Evolutionary conservation across 2,888 invertebrate genomes (phyloP), one percentile per base, ranked within the genome.

Genomic region (Drosophila anomalata): DNA sequence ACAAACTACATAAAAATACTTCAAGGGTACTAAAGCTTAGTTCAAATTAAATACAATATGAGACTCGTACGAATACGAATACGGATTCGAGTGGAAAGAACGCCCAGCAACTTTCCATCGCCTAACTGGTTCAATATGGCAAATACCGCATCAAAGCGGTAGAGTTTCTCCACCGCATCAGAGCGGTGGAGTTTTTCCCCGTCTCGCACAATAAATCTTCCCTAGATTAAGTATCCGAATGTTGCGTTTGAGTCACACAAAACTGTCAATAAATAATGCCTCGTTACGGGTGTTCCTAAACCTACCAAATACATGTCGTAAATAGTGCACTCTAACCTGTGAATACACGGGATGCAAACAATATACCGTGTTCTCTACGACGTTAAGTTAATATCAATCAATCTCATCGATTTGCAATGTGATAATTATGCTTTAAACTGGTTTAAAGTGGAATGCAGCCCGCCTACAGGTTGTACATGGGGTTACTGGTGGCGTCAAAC

Each of bases 401-500:
- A 84, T 84, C 79, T 87, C 75, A 71, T 81, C 57, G 65, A 74
- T 73, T 86, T 70, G 61, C 73, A 78, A 58, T 67, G 52, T 81
- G 79, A 82, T 84, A 85, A 83, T 59, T 66, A 72, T 8, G 50
- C 51, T 20, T 66, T 11, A 14, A 71, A 68, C 76, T 69, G 66
- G 69, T 55, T 77, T 42, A 72, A 84, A 75, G 63, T 52, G 60
- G 58, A 75, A 68, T 76, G 51, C 41, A 42, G 20, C 39, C 59
- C 33, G 57, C 17, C 57, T 76, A 89, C 39, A 91, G 87, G 79
- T 91, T 91, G 78, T 91, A 90, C 89, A 91, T 89, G 57, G 91
- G 91, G 81, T 91, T 91, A 76, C 89, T 91, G 52, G 91, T 91
- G 24, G 91, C 91, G 68, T 91, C 92, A 33, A 91, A 92, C 31